Base-by-base conservation (phyloP, 2,888 invertebrate genomes). In the Holacanthella duospinosa region DNA sequence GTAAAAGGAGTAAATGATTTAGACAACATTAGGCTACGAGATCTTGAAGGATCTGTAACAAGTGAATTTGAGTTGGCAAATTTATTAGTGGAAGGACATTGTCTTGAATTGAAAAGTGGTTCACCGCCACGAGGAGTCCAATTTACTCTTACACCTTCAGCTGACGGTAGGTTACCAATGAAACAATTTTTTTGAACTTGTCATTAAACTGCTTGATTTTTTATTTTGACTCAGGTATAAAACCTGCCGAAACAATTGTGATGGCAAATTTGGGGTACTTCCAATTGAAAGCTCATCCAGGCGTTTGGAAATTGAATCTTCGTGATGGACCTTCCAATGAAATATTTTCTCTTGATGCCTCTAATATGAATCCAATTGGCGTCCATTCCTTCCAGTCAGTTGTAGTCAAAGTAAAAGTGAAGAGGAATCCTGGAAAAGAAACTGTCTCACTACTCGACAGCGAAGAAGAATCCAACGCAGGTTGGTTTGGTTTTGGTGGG, bases 181-280 rank as follows among this genome's bases (percentile, higher is more conserved):
- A 21, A 6, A 6, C n/a, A 12, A 12, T 53, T 53, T 21, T 25
- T 12, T 2, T 36, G 6, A 58, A 29, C 16, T 55, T 55, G 2
- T 54, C 56, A 56, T 61, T 29, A 54, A 16, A n/a, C n/a, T n/a
- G n/a, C n/a, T n/a, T n/a, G n/a, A n/a, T 54, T 54, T 28, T 36
- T 16, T 16, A 48, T 21, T n/a, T 48, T 48, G 12, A 4, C 28
- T 27, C 29, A 65, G 65, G 36, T 48, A 19, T 60, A 6, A 53
- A 29, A 21, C 57, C 61, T 3, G 59, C 72, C 1, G 72, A 72
- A 62, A 73, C 73, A 12, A 73, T 73, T 36, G 73, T 73, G 12
- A 99, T 99, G 99, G 97, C 97, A 4, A 99, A 99, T 79, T 82
- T 99, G 72, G 99, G 99, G 19, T 99, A 99, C 79, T 97, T 99